phyloP scores from a whole-genome alignment of 2,113 vertebrate genomes.

The Datnioides undecimradiatus region DNA sequence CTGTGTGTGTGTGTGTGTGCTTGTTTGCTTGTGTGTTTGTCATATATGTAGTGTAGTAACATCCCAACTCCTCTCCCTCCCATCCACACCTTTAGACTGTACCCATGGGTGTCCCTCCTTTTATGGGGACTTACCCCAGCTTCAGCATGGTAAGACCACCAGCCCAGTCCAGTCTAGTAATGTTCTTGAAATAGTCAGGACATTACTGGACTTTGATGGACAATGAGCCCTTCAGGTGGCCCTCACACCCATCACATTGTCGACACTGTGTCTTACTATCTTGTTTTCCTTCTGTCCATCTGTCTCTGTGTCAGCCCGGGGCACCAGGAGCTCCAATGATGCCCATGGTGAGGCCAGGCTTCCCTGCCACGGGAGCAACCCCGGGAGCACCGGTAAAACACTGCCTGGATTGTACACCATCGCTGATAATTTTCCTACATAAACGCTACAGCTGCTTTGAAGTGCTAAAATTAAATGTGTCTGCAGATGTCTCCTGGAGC shows the following conservation, averaged over 20 bases:
- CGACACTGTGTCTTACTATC: slow-evolving; percentile 50
- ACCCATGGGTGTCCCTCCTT: slow-evolving; percentile 81
- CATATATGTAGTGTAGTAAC: slow-evolving; percentile 75
- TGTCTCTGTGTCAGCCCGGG: slow-evolving; percentile 83
- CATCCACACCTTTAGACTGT: slow-evolving; percentile 78
- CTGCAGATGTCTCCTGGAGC: slow-evolving; percentile 84
- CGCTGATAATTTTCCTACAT: not conserved
- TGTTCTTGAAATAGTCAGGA: slow-evolving; percentile 38
- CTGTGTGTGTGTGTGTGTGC: slow-evolving; percentile 54
- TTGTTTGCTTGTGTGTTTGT: slow-evolving; percentile 57
- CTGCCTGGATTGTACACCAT: not conserved
- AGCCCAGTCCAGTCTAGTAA: slow-evolving; percentile 66
- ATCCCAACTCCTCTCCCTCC: slow-evolving; percentile 74
- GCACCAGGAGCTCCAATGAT: slow-evolving; percentile 91
- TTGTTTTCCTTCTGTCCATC: slow-evolving; percentile 45
- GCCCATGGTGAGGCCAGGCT: slow-evolving; percentile 94
- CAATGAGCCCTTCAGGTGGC: slow-evolving; percentile 56
- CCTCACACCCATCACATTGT: slow-evolving; percentile 22
- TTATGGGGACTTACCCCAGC: slow-evolving; percentile 86
- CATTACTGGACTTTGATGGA: slow-evolving; percentile 73
- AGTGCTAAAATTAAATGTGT: slow-evolving; percentile 36
- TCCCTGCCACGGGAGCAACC: slow-evolving; percentile 83
- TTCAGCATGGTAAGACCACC: slow-evolving; percentile 91
- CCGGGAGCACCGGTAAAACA: slow-evolving; percentile 85
- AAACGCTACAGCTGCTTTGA: not conserved